These are phyloP conservation scores for Ooceraea biroi DNA, from an alignment of 1,140 invertebrate species.

Conservation along the genomic window DNA sequence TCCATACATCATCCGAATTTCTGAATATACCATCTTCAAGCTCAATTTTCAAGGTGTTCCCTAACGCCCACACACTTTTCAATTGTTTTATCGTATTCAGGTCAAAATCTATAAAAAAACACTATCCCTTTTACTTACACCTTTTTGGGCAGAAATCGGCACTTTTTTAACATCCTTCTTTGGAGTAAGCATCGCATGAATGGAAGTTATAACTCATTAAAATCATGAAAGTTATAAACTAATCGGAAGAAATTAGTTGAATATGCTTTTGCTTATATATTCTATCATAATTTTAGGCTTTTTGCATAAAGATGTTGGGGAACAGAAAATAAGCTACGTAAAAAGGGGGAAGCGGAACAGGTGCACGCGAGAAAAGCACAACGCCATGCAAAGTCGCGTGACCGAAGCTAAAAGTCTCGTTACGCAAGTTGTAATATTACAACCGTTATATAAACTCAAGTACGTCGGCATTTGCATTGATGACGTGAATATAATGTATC, in stretches of 20 bases:
- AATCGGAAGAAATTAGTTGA: neutral
- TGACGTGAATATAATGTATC: conserved; percentile 84
- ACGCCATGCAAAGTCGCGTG: conserved; percentile 71
- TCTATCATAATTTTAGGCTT: neutral
- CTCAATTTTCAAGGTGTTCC: no score
- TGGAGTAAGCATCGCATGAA: neutral
- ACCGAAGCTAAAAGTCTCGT: conserved; percentile 63
- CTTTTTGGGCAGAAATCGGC: no score
- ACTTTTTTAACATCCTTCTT: no score
- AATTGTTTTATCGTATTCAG: no score
- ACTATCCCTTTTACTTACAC: no score
- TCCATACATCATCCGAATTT: no score
- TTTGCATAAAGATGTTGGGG: neutral
- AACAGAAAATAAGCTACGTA: neutral
- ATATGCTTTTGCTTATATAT: neutral
- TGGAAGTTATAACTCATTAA: neutral
- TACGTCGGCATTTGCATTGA: conserved; percentile 84
- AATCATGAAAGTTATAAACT: neutral
- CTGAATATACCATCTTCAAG: no score
- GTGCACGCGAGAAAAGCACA: neutral
- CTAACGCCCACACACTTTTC: no score
- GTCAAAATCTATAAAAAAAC: no score
- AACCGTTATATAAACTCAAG: conserved; percentile 82
- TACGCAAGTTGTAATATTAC: conserved; percentile 75
- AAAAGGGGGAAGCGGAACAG: neutral